These are phyloP conservation scores for Porites lutea DNA, from an alignment of 64 coral and sea anemone species.

Conservation along the genomic window DNA sequence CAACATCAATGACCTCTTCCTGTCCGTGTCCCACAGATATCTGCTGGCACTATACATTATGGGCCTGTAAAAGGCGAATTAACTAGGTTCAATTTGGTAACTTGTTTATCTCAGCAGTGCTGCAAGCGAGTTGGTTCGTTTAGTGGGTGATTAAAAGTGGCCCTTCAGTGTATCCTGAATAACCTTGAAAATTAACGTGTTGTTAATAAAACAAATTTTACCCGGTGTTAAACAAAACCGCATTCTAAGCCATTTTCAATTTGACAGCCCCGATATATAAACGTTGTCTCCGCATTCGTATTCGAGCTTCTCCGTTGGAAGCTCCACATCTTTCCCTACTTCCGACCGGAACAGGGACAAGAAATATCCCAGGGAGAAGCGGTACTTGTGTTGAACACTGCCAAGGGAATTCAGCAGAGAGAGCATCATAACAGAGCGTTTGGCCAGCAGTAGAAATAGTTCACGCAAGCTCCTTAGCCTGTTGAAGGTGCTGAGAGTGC, in stretches of 20 bases:
- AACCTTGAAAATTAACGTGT: no score
- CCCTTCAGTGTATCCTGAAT: no score
- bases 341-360: constrained; percentile 78
- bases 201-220: no score
- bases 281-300: constrained; percentile 21
- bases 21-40: constrained; percentile 85
- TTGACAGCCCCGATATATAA: no score
- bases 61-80: constrained; percentile 46
- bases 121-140: no score
- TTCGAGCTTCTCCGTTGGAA: constrained; percentile 41
- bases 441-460: constrained; percentile 76
- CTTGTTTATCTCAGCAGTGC: no score
- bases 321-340: constrained; percentile 64
- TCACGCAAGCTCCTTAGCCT: constrained; percentile 70
- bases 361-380: constrained; percentile 90
- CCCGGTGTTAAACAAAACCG: no score
- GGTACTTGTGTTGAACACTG: constrained; percentile 90
- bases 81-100: no score
- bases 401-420: constrained; percentile 71
- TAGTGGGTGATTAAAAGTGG: no score
- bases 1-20: constrained; percentile 83
- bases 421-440: constrained; percentile 79
- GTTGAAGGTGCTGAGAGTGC: constrained; percentile 83
- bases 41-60: constrained; percentile 76
- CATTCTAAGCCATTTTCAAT: no score